A percentile compares a stretch with the other conserved stretches of the same genome.
These are phyloP conservation scores for Protonibea diacanthus DNA, from an alignment of 2,797 vertebrate species.

Conservation along the genomic window DNA sequence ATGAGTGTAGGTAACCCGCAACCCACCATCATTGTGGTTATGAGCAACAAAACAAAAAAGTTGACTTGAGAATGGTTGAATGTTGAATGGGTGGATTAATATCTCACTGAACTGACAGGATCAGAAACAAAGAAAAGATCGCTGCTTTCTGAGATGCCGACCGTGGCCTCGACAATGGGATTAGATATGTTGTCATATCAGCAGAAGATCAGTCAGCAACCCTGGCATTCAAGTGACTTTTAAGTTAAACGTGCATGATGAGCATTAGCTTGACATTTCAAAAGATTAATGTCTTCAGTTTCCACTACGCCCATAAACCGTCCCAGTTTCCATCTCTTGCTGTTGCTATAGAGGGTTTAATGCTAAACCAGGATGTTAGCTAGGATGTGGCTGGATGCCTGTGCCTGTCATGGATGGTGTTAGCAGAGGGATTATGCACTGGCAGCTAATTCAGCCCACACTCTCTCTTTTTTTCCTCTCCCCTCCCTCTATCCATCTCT, in stretches of 20 bases:
- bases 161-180: neutral
- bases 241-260: neutral
- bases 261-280: constrained; percentile 1
- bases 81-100: neutral
- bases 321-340: neutral
- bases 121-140: constrained; percentile 2
- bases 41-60: neutral
- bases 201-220: neutral
- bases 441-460: constrained; percentile 6
- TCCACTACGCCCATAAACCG: neutral
- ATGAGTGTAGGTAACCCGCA: too few relatives aligned
- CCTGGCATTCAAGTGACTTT: neutral
- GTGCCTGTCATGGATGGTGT: neutral
- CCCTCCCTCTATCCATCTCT: constrained; percentile 10
- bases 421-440: neutral
- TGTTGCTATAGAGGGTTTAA: neutral
- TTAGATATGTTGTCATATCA: neutral
- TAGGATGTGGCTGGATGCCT: constrained; percentile 5
- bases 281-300: neutral
- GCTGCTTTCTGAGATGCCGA: neutral
- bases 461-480: neutral
- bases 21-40: too few relatives aligned
- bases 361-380: constrained; percentile 32
- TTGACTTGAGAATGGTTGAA: neutral
- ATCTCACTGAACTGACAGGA: neutral